Base-by-base conservation (phyloP, 2,888 invertebrate genomes). In the Morpho achilles region DNA sequence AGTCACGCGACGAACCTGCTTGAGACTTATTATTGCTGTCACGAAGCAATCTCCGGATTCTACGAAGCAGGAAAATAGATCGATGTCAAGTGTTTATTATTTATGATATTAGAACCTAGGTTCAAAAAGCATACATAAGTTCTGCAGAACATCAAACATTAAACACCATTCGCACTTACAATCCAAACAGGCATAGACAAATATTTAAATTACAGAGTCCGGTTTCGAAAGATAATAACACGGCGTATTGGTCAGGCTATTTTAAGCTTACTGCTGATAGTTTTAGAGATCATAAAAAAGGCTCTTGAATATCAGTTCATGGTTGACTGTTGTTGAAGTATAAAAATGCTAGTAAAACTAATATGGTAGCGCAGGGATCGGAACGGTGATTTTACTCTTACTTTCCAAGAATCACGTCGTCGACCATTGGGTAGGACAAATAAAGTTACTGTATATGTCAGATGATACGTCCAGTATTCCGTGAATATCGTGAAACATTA, bases 81-180 rank as follows among this genome's bases (percentile, higher is more conserved):
- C 74, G 76, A 77, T 84, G 82, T 84, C 82, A 82, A 80, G 71
- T 77, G 73, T 84, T 83, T 83, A 83, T 84, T 80, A 84, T 32
- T 32, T 32, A 79, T 77, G 77, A 82, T 83, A 82, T 84, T 79
- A 79, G 76, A 75, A 71, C 71, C 67, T 68, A 75, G 72, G 71
- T 70, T 75, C 53, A 71, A 70, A 74, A 73, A 74, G 75, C 75
- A 75, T 80, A 84, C 77, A 82, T 79, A 79, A 83, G 83, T 82
- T 82, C 86, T 82, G 83, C 84, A 80, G 83, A 84, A 83, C 74
- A 69, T 83, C 80, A 87, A 87, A 89, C 84, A 89, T 79, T 84
- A 83, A 87, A 86, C 87, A 85, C 88, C 87, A 89, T 89, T 89
- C 86, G 87, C 87, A 89, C 88, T 88, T 86, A 87, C 87, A 86